These are phyloP conservation scores for Helogale parvula DNA, from an alignment of 2,113 vertebrate genomes.

Conservation along the genomic window DNA sequence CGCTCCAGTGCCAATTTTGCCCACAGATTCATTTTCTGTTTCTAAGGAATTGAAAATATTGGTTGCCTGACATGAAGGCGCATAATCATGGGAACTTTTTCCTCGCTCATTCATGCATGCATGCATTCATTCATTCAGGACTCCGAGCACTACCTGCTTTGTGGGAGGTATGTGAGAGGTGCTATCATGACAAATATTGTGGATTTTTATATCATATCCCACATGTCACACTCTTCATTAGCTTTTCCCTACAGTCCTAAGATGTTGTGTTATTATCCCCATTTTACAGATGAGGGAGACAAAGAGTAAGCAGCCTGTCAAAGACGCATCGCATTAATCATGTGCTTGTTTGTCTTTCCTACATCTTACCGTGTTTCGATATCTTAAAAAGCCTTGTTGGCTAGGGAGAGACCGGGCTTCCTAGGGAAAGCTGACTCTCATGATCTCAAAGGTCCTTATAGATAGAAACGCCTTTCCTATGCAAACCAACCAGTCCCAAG, in stretches of 20 bases:
- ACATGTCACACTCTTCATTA: background rate
- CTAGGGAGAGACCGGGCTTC: background rate
- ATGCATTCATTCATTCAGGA: background rate
- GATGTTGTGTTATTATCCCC: background rate
- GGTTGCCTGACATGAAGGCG: background rate
- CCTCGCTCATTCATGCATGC: background rate
- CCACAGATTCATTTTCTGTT: constrained; percentile 17
- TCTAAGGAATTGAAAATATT: constrained; percentile 28
- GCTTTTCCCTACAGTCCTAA: background rate
- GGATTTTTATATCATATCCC: background rate
- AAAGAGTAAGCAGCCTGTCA: background rate
- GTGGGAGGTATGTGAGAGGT: background rate
- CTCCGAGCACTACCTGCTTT: background rate
- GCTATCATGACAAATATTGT: background rate
- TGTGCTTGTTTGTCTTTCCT: background rate
- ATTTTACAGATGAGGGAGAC: background rate
- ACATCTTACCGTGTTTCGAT: background rate
- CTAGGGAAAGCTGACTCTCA: background rate
- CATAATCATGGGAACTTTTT: background rate
- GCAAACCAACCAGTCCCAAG: background rate
- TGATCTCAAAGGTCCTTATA: background rate
- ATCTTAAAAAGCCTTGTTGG: background rate
- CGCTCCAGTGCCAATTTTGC: background rate
- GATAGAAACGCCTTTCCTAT: background rate
- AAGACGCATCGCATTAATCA: background rate